A percentile compares a stretch with the other conserved stretches of the same genome.
Conservation (phyloP, 1,140 invertebrate species). For the Oedothorax gibbosus region DNA sequence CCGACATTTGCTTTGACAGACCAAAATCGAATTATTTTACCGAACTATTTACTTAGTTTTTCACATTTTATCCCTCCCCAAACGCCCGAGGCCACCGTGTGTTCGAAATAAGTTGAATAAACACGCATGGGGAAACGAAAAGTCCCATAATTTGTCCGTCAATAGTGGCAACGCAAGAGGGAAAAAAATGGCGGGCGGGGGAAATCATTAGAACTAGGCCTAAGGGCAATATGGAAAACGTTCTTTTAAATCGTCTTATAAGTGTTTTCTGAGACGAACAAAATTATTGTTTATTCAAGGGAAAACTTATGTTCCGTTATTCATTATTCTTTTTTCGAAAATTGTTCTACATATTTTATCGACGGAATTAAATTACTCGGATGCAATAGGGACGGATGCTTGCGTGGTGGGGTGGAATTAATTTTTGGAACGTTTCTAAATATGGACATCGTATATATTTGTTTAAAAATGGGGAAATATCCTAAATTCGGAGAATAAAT, state of each 20-base stretch:
- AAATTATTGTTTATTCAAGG: slow-evolving; percentile 48
- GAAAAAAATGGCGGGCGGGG: slow-evolving; percentile 14
- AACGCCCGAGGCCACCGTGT: slow-evolving; percentile 17
- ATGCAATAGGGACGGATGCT: too few species aligned
- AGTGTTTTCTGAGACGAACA: slow-evolving; percentile 35
- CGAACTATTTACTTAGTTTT: not conserved
- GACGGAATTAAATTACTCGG: not conserved
- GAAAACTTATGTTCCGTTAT: not conserved
- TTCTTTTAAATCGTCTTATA: slow-evolving; percentile 40
- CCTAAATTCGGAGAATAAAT: too few species aligned
- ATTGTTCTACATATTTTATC: not conserved
- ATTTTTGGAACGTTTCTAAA: too few species aligned
- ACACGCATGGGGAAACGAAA: slow-evolving; percentile 24
- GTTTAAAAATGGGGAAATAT: too few species aligned
- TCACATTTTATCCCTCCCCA: not conserved
- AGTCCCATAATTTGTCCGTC: slow-evolving; percentile 44
- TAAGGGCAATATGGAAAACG: not conserved
- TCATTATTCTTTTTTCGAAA: not conserved
- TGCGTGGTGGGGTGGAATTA: too few species aligned
- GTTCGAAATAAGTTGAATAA: slow-evolving; percentile 42
- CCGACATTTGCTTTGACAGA: not conserved
- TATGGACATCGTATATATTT: too few species aligned
- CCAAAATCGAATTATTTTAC: slow-evolving; percentile 22
- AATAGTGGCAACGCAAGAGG: slow-evolving; percentile 36
- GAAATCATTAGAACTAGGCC: slow-evolving; percentile 36